phyloP scores from a whole-genome alignment of 2,888 invertebrate species.

The Seira sanloemensis region DNA sequence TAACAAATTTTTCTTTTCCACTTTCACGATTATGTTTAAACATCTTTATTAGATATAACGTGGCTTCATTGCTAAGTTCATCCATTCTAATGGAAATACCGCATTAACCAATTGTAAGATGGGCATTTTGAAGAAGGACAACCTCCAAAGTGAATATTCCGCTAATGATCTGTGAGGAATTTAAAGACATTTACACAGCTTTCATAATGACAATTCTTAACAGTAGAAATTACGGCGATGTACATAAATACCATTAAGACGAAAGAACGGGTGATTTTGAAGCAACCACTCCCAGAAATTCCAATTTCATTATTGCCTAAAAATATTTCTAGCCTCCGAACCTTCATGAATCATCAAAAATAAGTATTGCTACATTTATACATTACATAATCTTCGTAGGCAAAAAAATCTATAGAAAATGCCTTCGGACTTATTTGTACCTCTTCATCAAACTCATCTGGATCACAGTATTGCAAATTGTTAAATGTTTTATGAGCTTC shows the following conservation, averaged over 20 bases:
- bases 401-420: neutral
- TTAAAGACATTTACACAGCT: too few relatives aligned
- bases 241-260: slow-evolving; percentile 72
- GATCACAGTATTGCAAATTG: slow-evolving; percentile 66
- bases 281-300: slow-evolving; percentile 66
- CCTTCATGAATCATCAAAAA: slow-evolving; percentile 50
- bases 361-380: neutral
- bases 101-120: slow-evolving; percentile 45
- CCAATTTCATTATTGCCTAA: slow-evolving; percentile 64
- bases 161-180: slow-evolving; percentile 66
- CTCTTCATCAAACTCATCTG: slow-evolving; percentile 67
- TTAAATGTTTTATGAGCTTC: slow-evolving; percentile 62
- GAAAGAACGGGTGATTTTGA: slow-evolving; percentile 69
- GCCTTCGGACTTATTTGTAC: too few relatives aligned
- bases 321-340: slow-evolving; percentile 66
- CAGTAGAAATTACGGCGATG: too few relatives aligned
- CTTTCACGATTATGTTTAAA: too few relatives aligned
- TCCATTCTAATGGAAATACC: neutral
- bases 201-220: too few relatives aligned
- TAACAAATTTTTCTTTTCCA: too few relatives aligned
- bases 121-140: slow-evolving; percentile 68
- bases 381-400: neutral
- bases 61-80: too few relatives aligned
- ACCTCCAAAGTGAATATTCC: slow-evolving; percentile 71
- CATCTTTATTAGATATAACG: too few relatives aligned